Percentiles rank a stretch among this genome's conserved stretches.
Evolutionary conservation across 2,113 vertebrate genomes (phyloP).

Genomic region (Gopherus flavomarginatus): DNA sequence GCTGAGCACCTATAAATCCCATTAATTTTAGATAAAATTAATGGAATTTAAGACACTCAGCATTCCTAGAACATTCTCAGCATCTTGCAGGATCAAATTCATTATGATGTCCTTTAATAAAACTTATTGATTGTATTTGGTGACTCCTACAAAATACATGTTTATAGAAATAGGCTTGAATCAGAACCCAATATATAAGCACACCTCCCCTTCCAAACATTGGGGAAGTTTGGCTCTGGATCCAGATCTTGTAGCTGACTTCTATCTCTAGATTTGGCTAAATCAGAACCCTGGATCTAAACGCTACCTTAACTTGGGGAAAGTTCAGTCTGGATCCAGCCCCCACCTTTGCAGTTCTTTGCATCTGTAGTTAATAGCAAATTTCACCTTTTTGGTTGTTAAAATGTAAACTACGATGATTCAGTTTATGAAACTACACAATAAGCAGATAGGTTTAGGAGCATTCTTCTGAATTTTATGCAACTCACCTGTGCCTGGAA

Average conservation of each 20-base stretch:
- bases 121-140: not conserved
- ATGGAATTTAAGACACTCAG: not conserved
- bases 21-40: not conserved
- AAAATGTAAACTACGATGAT: not conserved
- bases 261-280: not conserved
- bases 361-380: not conserved
- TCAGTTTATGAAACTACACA: not conserved
- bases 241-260: not conserved
- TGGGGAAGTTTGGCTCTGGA: not conserved
- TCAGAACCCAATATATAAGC: not conserved
- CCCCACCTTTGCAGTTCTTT: constrained; percentile 4
- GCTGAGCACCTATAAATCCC: not conserved
- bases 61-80: not conserved
- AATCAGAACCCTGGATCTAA: constrained; percentile 1
- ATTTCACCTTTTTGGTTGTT: not conserved
- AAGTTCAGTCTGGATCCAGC: constrained; percentile 46
- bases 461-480: not conserved
- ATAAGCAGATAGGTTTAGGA: not conserved
- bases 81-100: not conserved
- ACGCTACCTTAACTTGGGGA: not conserved
- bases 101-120: not conserved
- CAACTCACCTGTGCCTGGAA: not conserved
- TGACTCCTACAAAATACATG: not conserved
- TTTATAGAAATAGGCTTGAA: not conserved
- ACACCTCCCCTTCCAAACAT: not conserved